Base-by-base conservation (phyloP, 1,140 invertebrate genomes). In the Cylas formicarius region DNA sequence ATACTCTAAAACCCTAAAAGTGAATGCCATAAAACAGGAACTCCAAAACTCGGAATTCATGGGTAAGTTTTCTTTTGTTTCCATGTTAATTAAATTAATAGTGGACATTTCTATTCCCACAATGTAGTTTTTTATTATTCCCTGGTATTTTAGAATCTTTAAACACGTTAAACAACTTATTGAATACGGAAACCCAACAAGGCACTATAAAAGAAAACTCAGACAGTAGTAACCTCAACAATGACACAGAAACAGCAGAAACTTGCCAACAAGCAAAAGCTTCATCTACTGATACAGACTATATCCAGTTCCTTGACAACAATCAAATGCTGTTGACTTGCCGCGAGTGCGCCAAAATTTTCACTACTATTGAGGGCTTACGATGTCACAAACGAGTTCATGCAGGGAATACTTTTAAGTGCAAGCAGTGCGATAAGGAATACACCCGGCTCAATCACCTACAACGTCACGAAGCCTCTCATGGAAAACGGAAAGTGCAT, bases 311-410 rank as follows among this genome's bases (percentile, higher is more conserved):
- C 35, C 33, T 63, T 19, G 59, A 63, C 11, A 60, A 60, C 41
- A 60, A 58, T 31, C 58, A 62, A 39, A 52, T 62, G 38, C 39
- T 62, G 7, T 35, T 61, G 13, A 62, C 58, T 3, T 65, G 62
- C 32, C 39, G 56, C 13, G 55, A 57, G 47, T 65, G 62, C 48
- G 41, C 40, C 3, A 65, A 65, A 51, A 52, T 55, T 22, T 65
- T 65, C 41, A 59, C 60, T 6, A 60, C 61, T 22, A 44, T 62
- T n/a, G 62, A 64, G 38, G 58, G 55, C 21, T 37, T 50, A 24
- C 48, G 41, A 38, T 55, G 54, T 29, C 62, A 65, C 43, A 65
- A 65, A 52, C 48, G 58, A 5, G 37, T 56, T 6, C 62, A 65
- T 27, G 49, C 53, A 7, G 58, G 59, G 22, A 48, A 33, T 18